Percentiles rank a stretch among this genome's conserved stretches.
These are phyloP conservation scores for Cynaeus angustus DNA, from an alignment of 2,888 invertebrate species.

Conservation along the genomic window DNA sequence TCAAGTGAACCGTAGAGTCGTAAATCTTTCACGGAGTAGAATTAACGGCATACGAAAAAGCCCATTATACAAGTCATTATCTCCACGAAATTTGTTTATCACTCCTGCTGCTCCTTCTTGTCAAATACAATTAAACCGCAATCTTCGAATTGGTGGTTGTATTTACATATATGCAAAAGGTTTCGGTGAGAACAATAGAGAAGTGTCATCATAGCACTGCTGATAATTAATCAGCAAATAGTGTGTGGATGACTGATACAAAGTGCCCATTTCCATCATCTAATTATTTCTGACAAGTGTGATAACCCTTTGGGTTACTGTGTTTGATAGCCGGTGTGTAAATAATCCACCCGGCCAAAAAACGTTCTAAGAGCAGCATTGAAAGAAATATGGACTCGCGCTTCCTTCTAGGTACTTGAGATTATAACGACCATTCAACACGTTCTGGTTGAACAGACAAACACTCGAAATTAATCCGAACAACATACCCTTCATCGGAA, in stretches of 20 bases:
- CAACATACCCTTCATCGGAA: slow-evolving; percentile 2
- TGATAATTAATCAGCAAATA: slow-evolving; percentile 71
- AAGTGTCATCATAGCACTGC: slow-evolving; percentile 67
- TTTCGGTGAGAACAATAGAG: slow-evolving; percentile 62
- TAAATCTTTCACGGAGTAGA: slow-evolving; percentile 45
- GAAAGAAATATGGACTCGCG: slow-evolving; percentile 28
- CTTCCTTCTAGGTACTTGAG: slow-evolving; percentile 18
- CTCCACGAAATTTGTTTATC: slow-evolving; percentile 36
- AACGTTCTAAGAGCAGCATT: slow-evolving; percentile 44
- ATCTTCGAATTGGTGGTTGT: slow-evolving; percentile 44
- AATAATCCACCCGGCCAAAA: slow-evolving; percentile 49
- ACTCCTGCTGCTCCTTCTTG: slow-evolving; percentile 32
- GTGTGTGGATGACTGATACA: slow-evolving; percentile 72
- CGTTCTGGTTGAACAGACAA: slow-evolving; percentile 27
- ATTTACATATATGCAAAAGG: slow-evolving; percentile 63
- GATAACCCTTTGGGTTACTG: slow-evolving; percentile 71
- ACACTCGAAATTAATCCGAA: slow-evolving; percentile 11
- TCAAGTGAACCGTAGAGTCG: slow-evolving; percentile 41
- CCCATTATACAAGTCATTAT: slow-evolving; percentile 43
- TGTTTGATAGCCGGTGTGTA: slow-evolving; percentile 67
- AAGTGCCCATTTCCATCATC: slow-evolving; percentile 71
- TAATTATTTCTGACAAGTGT: slow-evolving; percentile 69
- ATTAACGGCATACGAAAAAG: slow-evolving; percentile 37
- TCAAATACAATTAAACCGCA: slow-evolving; percentile 46
- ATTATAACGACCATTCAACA: slow-evolving; percentile 31